phyloP scores from a whole-genome alignment of 2,113 vertebrate species.

The Lepidothrix coronata region DNA sequence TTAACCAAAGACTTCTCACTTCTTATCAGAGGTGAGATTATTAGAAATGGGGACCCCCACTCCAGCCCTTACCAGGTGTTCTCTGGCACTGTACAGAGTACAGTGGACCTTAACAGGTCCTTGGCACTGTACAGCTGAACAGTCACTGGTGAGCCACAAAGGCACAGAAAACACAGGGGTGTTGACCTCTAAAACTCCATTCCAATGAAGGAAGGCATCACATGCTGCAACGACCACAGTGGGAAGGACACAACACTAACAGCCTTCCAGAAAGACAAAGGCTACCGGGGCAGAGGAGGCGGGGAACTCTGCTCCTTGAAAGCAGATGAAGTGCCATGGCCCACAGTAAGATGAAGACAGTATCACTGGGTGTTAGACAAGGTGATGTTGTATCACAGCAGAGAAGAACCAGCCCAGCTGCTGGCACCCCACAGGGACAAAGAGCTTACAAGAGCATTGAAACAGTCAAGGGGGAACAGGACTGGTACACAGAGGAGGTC shows the following conservation, averaged over 20 bases:
- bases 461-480: background rate
- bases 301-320: background rate
- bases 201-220: background rate
- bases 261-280: background rate
- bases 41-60: accelerated
- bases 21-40: background rate
- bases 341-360: background rate
- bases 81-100: background rate
- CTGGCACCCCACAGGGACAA: accelerated
- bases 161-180: accelerated
- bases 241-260: accelerated
- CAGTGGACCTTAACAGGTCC: background rate
- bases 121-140: background rate
- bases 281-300: background rate
- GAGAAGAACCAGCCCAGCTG: background rate
- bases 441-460: background rate
- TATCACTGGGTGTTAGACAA: accelerated
- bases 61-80: background rate
- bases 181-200: background rate
- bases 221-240: background rate
- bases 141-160: background rate
- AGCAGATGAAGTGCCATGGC: background rate
- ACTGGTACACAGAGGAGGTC: background rate
- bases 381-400: background rate
- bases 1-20: background rate